Evolutionary conservation across 2,797 vertebrate species (phyloP).

Genomic region (Synaphobranchus kaupii): DNA sequence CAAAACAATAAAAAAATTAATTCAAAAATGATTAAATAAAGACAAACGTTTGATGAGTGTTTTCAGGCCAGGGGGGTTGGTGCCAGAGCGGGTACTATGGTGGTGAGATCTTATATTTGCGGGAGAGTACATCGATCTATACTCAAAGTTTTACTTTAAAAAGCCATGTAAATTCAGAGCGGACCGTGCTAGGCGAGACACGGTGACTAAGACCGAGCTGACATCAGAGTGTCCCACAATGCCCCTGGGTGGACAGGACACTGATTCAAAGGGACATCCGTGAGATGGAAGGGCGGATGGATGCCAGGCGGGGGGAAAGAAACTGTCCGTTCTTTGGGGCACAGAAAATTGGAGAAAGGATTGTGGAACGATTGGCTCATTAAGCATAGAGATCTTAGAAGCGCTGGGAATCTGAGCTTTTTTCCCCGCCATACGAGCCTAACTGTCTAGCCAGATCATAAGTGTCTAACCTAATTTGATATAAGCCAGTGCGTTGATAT

Average conservation of each 20-base stretch:
- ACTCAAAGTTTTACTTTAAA: slow-evolving; percentile 47
- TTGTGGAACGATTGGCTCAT: not conserved
- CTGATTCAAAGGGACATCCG: not conserved
- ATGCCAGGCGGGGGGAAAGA: not conserved
- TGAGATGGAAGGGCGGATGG: not conserved
- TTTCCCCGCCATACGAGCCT: not conserved
- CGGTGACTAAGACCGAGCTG: not conserved
- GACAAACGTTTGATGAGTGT: not conserved
- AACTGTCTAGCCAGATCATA: not conserved
- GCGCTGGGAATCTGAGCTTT: not conserved
- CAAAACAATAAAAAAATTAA: not conserved
- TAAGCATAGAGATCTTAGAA: not conserved
- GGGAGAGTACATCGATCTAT: slow-evolving; percentile 43
- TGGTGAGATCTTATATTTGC: slow-evolving; percentile 38
- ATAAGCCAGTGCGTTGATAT: not conserved
- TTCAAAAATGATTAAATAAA: too few relatives aligned
- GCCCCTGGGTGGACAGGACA: not conserved
- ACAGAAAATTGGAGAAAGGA: not conserved
- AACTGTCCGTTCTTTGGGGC: not conserved
- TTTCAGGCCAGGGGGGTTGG: slow-evolving; percentile 13
- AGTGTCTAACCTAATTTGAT: not conserved
- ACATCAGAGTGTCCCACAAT: not conserved
- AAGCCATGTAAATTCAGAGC: slow-evolving; percentile 48
- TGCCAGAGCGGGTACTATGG: slow-evolving; percentile 1
- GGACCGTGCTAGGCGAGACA: not conserved